Evolutionary conservation across 2,113 vertebrate species (phyloP), one percentile per base, ranked within the genome.

Genomic region (Bubo blakistoni): DNA sequence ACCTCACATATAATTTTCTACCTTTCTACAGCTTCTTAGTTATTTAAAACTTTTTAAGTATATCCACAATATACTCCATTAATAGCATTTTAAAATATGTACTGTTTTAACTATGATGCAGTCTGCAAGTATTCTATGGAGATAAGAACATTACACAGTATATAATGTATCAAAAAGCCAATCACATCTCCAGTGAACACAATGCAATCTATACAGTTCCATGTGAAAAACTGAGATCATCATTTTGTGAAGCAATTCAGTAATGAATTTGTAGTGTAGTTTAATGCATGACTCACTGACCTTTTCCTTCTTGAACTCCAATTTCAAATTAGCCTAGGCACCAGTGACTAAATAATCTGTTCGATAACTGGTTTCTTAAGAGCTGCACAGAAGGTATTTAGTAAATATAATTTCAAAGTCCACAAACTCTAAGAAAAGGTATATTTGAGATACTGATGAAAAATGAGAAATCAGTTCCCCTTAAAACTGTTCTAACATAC

Each of bases 291-390:
- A 93, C 21, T 92, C 63, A 69, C 62, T 92, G 86, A 55, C 16
- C 66, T 96, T 94, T 97, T 95, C 77, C 78, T 89, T 90, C 38
- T 80, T 62, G 16, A 96, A 92, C 20, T 90, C 62, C 78, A 81
- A 67, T 94, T 94, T 94, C 84, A 96, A 96, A 91, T 78, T 30
- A 90, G 74, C 51, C 34, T 63, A 77, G 44, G 42, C 54, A 95
- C 57, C 17, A 44, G 19, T 86, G 81, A 61, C 66, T 63, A 85
- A 97, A 81, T 77, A 59, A 20, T 66, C 22, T 90, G 73, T 46
- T 46, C 16, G 7, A 44, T 58, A 85, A 96, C 78, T 85, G 83
- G 9, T 90, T 95, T 93, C 57, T 65, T 70, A 90, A 89, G 46
- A 77, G 8, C 18, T 86, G 27, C 81, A 34, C 46, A 46, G 47